Conservation (phyloP, 1,140 invertebrate genomes). For the Hermetia illucens region DNA sequence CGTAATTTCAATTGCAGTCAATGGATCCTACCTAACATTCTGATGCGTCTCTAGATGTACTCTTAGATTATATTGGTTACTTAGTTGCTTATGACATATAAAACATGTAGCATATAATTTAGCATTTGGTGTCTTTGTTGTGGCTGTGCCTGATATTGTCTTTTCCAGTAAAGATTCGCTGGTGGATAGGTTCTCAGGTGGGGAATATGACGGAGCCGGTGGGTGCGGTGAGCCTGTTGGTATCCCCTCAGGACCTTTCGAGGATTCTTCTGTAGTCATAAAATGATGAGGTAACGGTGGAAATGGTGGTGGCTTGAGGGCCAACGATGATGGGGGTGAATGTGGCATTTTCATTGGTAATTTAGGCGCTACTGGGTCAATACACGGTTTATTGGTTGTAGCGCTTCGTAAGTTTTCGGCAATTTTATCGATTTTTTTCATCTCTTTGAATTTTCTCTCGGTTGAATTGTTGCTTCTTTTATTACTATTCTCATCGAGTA, state of each 20-base stretch:
- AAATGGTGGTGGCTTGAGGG: slow-evolving; percentile 9
- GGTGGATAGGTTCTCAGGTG: slow-evolving; percentile 12
- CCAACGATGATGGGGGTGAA: slow-evolving; percentile 1
- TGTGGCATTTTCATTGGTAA: not conserved
- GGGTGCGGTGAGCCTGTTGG: slow-evolving; percentile 7
- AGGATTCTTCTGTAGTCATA: slow-evolving; percentile 9
- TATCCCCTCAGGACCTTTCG: not conserved
- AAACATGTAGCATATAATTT: slow-evolving; percentile 53
- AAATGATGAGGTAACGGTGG: slow-evolving; percentile 13
- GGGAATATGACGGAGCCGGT: slow-evolving; percentile 13
- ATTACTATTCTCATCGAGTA: not conserved
- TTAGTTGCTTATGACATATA: slow-evolving; percentile 72
- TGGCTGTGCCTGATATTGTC: slow-evolving; percentile 6
- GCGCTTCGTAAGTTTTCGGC: slow-evolving; percentile 15
- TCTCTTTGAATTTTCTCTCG: slow-evolving; percentile 15
- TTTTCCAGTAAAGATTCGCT: not conserved
- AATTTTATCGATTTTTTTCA: slow-evolving; percentile 25
- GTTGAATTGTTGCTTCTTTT: not conserved
- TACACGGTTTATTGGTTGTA: slow-evolving; percentile 7
- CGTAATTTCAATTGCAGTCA: not conserved
- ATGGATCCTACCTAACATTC: slow-evolving; percentile 45
- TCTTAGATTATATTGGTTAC: slow-evolving; percentile 78
- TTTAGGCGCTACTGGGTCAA: slow-evolving; percentile 6
- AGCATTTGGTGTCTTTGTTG: slow-evolving; percentile 29
- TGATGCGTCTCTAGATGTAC: slow-evolving; percentile 83